Base-by-base conservation (phyloP, 2,797 vertebrate genomes). In the Sebastes trivittatus region DNA sequence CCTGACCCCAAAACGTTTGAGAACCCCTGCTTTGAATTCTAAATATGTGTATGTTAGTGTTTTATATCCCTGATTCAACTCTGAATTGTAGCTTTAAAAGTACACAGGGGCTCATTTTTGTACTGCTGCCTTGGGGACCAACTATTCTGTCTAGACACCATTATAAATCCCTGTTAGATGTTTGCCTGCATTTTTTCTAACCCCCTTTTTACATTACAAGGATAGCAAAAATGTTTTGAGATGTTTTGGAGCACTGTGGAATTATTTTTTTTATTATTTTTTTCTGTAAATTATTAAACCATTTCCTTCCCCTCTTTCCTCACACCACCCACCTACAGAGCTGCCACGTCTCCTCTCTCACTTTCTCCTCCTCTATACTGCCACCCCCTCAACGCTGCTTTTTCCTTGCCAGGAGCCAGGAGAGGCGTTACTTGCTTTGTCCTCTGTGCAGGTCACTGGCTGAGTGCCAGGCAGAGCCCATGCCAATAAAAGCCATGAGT, bases 401-500 rank as follows among this genome's bases (percentile, higher is more conserved):
- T 60, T 83, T 81, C 63, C 77, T 72, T 90, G 88, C 91, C 88
- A 89, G 89, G 78, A 91, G 90, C 91, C 91, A 89, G 89, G 90
- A 91, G 90, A 92, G 91, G 90, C 91, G 90, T 93, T 91, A 82
- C 91, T 88, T 89, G 85, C 92, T 92, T 92, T 94, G 93, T 94
- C 94, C 94, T 93, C 87, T 94, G 92, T 89, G 91, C 93, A 92
- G 93, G 92, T 95, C 92, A 90, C 87, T 92, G 93, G 93, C 89
- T 80, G 52, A 13, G 56, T 34, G 91, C 94, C 93, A 94, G 89
- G 83, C 90, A 87, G 77, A 86, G 86, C 90, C 90, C 81, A 85
- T 93, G 93, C 91, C 93, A 94, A 94, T 94, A 93, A 94, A 93
- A 92, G 81, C 90, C 82, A 84, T 94, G 93, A 94, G 92, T 94